These are phyloP conservation scores for Chunga burmeisteri DNA, from an alignment of 2,113 vertebrate species.

Conservation along the genomic window DNA sequence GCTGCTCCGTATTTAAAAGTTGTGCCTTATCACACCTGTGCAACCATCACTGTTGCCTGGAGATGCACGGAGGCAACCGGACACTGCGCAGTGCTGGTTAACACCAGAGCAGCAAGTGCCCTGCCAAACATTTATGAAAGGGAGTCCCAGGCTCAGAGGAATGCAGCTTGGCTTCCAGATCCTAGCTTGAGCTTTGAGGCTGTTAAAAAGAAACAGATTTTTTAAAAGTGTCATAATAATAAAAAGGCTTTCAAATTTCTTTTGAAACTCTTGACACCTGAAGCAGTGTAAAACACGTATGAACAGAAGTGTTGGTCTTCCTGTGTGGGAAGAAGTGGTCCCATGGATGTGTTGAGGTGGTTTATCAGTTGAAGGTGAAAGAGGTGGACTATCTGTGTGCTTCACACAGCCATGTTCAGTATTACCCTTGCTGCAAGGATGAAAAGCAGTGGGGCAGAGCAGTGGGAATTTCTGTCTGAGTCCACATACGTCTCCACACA, in stretches of 20 bases:
- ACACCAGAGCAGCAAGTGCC: background rate
- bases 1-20: background rate
- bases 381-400: background rate
- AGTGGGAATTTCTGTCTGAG: background rate
- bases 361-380: background rate
- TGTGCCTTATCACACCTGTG: background rate
- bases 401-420: background rate
- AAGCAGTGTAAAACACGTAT: background rate
- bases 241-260: background rate
- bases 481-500: background rate
- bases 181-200: background rate
- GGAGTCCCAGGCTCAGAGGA: background rate
- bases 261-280: background rate
- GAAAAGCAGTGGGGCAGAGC: background rate
- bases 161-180: background rate
- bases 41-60: background rate
- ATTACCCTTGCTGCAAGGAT: background rate
- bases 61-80: background rate
- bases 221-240: background rate
- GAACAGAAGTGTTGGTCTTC: background rate
- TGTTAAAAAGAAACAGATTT: background rate
- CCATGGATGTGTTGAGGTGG: accelerated
- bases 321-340: background rate
- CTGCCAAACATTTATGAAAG: background rate
- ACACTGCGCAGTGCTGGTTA: background rate